phyloP scores from a whole-genome alignment of 2,888 invertebrate species.

The Cyclophora punctaria region DNA sequence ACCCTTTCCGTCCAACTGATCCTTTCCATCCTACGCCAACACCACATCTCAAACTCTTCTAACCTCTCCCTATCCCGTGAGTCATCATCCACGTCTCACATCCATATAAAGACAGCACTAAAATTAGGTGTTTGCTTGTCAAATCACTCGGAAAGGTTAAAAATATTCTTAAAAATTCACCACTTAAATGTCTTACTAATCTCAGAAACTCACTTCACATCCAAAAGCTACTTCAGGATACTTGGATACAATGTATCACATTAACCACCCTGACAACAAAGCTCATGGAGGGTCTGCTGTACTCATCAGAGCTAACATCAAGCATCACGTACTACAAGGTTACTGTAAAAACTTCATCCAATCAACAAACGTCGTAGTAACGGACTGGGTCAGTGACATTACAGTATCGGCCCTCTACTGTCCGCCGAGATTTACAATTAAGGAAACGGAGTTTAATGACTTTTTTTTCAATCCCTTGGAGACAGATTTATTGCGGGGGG shows the following conservation, averaged over 20 bases:
- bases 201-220: slow-evolving; percentile 18
- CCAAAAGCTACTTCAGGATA: slow-evolving; percentile 9
- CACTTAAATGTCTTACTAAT: slow-evolving; percentile 18
- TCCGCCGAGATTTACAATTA: too few species aligned
- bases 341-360: slow-evolving; percentile 8
- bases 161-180: slow-evolving; percentile 5
- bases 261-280: slow-evolving; percentile 21
- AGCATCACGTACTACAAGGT: slow-evolving; percentile 6
- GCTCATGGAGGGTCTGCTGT: slow-evolving; percentile 19
- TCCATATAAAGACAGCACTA: too few species aligned
- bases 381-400: slow-evolving; percentile 2
- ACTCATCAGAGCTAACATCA: slow-evolving; percentile 11
- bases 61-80: too few species aligned
- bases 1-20: too few species aligned
- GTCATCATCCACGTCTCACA: too few species aligned
- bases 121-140: slow-evolving; percentile 5
- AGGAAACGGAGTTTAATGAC: neutral
- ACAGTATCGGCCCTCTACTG: slow-evolving; percentile 10
- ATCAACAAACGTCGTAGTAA: slow-evolving; percentile 9
- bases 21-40: too few species aligned
- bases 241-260: slow-evolving; percentile 15
- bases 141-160: slow-evolving; percentile 10
- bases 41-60: too few species aligned
- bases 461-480: slow-evolving; percentile 1
- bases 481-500: slow-evolving; percentile 7